Evolutionary conservation across 2,888 invertebrate genomes (phyloP), one percentile per base, ranked within the genome.

Genomic region (Dynastes grantii): DNA sequence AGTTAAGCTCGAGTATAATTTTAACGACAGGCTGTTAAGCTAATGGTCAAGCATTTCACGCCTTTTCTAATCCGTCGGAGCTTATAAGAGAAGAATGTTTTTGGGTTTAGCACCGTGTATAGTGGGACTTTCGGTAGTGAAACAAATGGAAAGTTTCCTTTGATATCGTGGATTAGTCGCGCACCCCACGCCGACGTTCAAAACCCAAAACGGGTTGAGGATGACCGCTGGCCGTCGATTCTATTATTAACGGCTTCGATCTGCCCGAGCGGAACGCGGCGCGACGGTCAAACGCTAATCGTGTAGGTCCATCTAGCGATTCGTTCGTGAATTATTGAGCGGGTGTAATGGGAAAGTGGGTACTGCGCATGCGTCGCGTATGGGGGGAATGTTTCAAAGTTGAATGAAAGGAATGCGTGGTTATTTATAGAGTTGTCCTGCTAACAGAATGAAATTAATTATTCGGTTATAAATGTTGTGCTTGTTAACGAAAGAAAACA

Each of bases 31-130:
- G 63, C 73, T 49, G 9, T 45, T 75, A 75, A 75, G 45, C 73
- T 49, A 68, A 67, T 78, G 78, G 78, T 78, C 78, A 78, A 78
- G 78, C 73, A 49, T 73, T 78, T 78, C 78, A 78, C 78, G 73
- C 78, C 78, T 58, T 75, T 37, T 22, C 16, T 78, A 75, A 78
- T 73, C 75, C 64, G 61, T 45, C 27, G 22, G 1, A 29, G 61
- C 73, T 75, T 75, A 75, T 29, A 29, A 16, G 37, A 22, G 58
- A 71, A 55, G 13, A 61, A 68, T 40, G 13, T 45, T 37, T 75
- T 45, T 27, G 45, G 27, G 61, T 49, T 6, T n/a, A 37, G 32
- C 71, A 13, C 32, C 11, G 40, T 2, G 16, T 6, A 2, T 40
- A 51, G 68, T n/a, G 27, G 63, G 61, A 75, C 63, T 58, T 61